Evolutionary conservation across 23 tunicate species (phyloP).

Genomic region (Styela plicata): DNA sequence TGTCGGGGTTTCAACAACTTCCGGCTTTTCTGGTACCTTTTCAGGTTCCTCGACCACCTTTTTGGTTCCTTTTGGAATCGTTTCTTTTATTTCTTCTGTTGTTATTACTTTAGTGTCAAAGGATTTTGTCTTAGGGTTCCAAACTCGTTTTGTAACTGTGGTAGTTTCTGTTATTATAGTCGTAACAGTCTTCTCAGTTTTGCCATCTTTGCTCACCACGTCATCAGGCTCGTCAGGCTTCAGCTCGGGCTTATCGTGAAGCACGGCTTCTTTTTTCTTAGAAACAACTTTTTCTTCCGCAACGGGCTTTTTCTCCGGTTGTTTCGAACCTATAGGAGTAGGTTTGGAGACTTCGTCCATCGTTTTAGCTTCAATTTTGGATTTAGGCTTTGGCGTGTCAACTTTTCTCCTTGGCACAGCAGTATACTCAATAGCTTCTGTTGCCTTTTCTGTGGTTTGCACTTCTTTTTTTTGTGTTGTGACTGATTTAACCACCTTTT

Average conservation of each 20-base stretch:
- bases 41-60: background rate
- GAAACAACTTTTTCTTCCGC: background rate
- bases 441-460: background rate
- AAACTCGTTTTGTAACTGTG: background rate
- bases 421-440: background rate
- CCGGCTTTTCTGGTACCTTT: background rate
- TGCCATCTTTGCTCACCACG: background rate
- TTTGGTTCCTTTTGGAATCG: background rate
- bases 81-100: background rate
- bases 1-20: background rate
- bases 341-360: too few species aligned
- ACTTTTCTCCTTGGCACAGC: background rate
- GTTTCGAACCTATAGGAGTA: too few species aligned
- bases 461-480: background rate
- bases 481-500: background rate
- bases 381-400: background rate
- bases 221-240: background rate
- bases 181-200: background rate
- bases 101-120: background rate
- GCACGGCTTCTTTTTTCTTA: background rate
- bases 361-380: too few species aligned
- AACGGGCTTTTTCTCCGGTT: too few species aligned
- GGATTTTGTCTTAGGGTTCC: conserved; percentile 7
- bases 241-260: background rate
- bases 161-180: background rate